A percentile compares a stretch with the other conserved stretches of the same genome.
Evolutionary conservation across 2,797 vertebrate genomes (phyloP).

Genomic region (Triplophysa bombifrons): DNA sequence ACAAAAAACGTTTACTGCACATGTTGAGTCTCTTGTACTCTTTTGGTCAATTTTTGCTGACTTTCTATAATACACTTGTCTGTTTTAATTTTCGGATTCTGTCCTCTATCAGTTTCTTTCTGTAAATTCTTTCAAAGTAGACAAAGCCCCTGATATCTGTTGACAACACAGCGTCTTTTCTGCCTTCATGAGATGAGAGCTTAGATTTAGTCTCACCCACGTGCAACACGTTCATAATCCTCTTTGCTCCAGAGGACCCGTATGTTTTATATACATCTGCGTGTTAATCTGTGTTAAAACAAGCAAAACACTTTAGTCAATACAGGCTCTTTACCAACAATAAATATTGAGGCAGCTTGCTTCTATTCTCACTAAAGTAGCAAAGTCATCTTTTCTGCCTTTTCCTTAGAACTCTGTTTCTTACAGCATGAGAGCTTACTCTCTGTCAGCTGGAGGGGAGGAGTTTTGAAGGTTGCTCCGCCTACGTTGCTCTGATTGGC

Average conservation of each 20-base stretch:
- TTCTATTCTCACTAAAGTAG: conserved; percentile 27
- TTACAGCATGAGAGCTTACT: conserved; percentile 16
- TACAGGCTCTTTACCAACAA: not conserved
- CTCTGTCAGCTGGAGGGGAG: conserved; percentile 59
- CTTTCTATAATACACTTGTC: not conserved
- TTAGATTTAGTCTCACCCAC: conserved; percentile 13
- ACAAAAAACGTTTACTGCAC: not conserved
- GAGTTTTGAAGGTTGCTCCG: conserved; percentile 61
- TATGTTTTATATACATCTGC: conserved; percentile 1
- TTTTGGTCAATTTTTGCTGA: not conserved
- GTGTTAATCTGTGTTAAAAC: not conserved
- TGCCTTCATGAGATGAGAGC: not conserved
- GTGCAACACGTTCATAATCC: conserved; percentile 27
- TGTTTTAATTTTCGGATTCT: not conserved
- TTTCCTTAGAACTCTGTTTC: conserved; percentile 36
- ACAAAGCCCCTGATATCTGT: not conserved
- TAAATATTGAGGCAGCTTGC: not conserved
- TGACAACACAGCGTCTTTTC: not conserved
- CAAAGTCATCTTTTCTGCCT: conserved; percentile 16
- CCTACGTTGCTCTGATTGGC: conserved; percentile 71
- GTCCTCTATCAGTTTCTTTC: not conserved
- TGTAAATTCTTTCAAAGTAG: not conserved
- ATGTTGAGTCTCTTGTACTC: not conserved
- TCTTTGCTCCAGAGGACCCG: conserved; percentile 3
- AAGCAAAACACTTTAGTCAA: not conserved